Base-by-base conservation (phyloP, 2,113 vertebrate species). In the Charina bottae region DNA sequence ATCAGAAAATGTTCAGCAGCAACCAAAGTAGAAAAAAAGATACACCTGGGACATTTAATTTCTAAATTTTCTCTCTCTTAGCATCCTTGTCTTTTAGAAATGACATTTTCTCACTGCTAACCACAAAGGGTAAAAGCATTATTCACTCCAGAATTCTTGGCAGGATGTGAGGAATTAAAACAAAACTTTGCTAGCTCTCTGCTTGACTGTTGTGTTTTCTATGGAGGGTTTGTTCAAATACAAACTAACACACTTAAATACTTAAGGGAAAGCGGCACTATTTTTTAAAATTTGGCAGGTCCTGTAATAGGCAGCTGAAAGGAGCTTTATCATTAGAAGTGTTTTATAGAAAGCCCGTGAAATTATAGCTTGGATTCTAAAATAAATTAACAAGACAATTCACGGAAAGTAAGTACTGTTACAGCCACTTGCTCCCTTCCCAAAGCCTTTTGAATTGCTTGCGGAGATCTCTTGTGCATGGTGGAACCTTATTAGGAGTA, bases 41-140 rank as follows among this genome's bases (percentile, higher is more conserved):
- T 0, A 87, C 1, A 0, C 21, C n/a, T 59, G 0, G 2, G 37
- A 83, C 58, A 55, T 88, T 42, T 42, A 60, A 24, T 59, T 26
- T 53, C 12, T 91, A 85, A 21, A n/a, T 83, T 59, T 13, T 59
- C 37, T 59, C 54, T 23, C 90, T 53, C 89, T 6, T 46, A 55
- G 1, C 42, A 55, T 26, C 21, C 58, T 53, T 87, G 21, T 46
- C 54, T 89, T 86, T 93, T 89, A 83, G 60, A 90, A 91, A 56
- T 21, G 0, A 0, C 0, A n/a, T 90, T 85, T 95, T 92, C 26
- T 54, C 19, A 91, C 91, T 42, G 15, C 1, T 83, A 90, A 28
- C 23, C 42, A 0, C 78, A 15, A 46, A 26, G 54, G 88, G 2
- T 6, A 11, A 88, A 12, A 4, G 64, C 1, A 0, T 87, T 91